Base-by-base conservation (phyloP, 2,113 vertebrate species). In the Excalfactoria chinensis region DNA sequence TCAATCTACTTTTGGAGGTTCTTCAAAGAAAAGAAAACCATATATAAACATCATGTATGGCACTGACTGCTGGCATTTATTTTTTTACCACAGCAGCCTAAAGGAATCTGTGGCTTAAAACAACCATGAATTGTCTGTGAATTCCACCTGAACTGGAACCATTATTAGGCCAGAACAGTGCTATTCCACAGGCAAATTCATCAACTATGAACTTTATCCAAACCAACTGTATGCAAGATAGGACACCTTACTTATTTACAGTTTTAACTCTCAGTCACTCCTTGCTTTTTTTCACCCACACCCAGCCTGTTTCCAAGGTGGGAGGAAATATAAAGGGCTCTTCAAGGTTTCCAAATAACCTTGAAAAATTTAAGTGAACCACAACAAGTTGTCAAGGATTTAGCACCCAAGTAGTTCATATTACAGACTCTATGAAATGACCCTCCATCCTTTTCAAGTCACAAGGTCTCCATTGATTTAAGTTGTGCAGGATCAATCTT, bases 321-420 rank as follows among this genome's bases (percentile, higher is more conserved):
- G 44, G 20, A 77, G 23, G 51, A 86, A 90, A 66, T 60, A 86
- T 73, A 88, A 77, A 84, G 13, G 14, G 20, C 28, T 88, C 51
- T 83, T 94, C 68, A 80, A 80, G 46, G 59, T 56, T 87, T 26
- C 60, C 64, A 30, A 88, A 37, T 58, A 77, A 84, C 89, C 89
- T 64, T 81, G 53, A 91, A 89, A 85, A 91, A 93, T 77, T 56
- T 77, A 53, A 64, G 58, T 80, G 58, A 90, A 81, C 30, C 62
- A 72, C 56, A 83, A 77, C 34, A 16, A 62, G 60, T 16, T 59
- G 26, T 59, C 78, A 89, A 88, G 46, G 83, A 44, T 62, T 79
- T 76, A 85, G 34, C 44, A 86, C 34, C 69, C 22, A 74, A 23
- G 7, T 13, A 74, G 75, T 64, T 91, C 44, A 34, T 28, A 13